phyloP scores from a whole-genome alignment of 2,797 vertebrate genomes.

The Eremophila alpestris region DNA sequence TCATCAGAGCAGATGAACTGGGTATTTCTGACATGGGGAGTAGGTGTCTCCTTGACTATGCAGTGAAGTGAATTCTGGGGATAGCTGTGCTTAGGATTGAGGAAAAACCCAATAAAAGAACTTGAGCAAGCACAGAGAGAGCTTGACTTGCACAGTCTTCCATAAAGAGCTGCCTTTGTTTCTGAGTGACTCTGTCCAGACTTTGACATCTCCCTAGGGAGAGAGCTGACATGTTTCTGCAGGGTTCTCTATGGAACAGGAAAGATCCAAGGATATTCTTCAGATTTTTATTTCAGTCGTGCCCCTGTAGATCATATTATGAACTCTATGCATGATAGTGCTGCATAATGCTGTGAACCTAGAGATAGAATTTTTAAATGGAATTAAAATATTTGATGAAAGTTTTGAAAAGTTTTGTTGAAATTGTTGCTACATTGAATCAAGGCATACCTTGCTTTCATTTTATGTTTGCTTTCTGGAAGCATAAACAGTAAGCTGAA shows the following conservation, averaged over 20 bases:
- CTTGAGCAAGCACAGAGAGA: not conserved
- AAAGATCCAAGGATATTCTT: not conserved
- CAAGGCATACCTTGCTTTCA: not conserved
- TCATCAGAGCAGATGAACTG: not conserved
- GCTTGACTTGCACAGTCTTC: not conserved
- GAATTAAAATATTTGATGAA: not conserved
- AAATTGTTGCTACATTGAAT: not conserved
- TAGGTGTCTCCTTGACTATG: not conserved
- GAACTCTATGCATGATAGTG: not conserved
- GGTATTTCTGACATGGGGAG: not conserved
- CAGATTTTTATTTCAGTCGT: not conserved
- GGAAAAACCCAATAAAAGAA: not conserved
- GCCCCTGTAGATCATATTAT: not conserved
- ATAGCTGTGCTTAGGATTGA: not conserved
- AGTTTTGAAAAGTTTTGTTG: not conserved
- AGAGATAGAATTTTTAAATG: not conserved
- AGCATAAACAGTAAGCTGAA: not conserved
- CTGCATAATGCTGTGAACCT: not conserved
- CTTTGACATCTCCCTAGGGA: not conserved
- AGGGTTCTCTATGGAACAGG: not conserved
- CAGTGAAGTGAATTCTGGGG: not conserved
- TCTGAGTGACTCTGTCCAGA: not conserved
- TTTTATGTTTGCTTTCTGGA: not conserved
- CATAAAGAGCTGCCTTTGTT: not conserved
- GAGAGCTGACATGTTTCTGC: not conserved